These are phyloP conservation scores for Psittacula cyanocephala DNA, from an alignment of 2,113 vertebrate species.

Conservation along the genomic window DNA sequence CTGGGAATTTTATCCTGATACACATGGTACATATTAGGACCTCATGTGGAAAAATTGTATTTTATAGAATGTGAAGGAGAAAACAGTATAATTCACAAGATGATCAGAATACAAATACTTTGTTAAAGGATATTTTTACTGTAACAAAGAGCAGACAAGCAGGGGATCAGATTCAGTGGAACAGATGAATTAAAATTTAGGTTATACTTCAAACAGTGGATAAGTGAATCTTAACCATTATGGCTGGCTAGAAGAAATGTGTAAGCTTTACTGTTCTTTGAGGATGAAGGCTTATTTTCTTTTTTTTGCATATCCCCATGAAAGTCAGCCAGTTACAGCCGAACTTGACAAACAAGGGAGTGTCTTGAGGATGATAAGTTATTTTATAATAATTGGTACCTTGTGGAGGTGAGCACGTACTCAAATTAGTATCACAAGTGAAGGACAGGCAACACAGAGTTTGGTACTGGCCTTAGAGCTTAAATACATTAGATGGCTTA, in stretches of 20 bases:
- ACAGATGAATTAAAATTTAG: background rate
- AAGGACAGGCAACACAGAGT: background rate
- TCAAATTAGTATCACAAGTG: background rate
- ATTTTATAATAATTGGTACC: background rate
- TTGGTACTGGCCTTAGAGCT: background rate
- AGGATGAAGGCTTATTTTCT: background rate
- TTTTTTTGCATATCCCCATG: background rate
- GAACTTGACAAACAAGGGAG: background rate
- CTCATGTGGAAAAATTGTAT: background rate
- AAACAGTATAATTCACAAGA: background rate
- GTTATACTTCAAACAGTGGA: background rate
- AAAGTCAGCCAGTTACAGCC: background rate
- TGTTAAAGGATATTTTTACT: conserved; percentile 1
- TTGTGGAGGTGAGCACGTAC: background rate
- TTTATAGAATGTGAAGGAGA: background rate
- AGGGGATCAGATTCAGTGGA: background rate
- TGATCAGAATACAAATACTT: background rate
- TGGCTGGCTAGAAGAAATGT: background rate
- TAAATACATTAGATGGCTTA: background rate
- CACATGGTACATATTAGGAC: conserved; percentile 29
- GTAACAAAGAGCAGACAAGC: background rate
- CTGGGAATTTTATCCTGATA: conserved; percentile 16
- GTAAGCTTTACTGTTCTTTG: background rate
- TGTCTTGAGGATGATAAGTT: background rate
- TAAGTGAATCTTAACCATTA: background rate